Conservation (phyloP, 2,113 vertebrate genomes). For the Zootoca vivipara region DNA sequence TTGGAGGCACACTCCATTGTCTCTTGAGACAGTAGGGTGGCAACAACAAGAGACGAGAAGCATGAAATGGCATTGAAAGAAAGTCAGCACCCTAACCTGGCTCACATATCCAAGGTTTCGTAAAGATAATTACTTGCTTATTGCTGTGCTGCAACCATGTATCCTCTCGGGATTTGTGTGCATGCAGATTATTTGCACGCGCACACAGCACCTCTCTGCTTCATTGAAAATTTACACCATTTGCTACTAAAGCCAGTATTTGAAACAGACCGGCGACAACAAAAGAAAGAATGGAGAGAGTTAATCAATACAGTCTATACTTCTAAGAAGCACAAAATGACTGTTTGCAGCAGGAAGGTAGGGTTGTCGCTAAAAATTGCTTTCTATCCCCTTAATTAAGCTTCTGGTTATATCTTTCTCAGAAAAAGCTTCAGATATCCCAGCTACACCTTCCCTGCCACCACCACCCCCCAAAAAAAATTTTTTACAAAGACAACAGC, state of each 20-base stretch:
- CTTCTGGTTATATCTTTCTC: slow-evolving; percentile 31
- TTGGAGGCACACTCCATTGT: not conserved
- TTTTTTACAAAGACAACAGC: not conserved
- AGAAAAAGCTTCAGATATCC: slow-evolving; percentile 32
- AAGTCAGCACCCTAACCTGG: not conserved
- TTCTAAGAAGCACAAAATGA: slow-evolving; percentile 34
- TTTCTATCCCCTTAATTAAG: slow-evolving; percentile 50
- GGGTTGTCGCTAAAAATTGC: slow-evolving; percentile 31
- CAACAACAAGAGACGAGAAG: not conserved
- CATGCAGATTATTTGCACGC: not conserved
- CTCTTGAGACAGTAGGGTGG: not conserved
- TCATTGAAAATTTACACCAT: slow-evolving; percentile 43
- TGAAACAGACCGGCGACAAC: not conserved
- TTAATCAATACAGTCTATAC: slow-evolving; percentile 46
- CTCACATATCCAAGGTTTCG: not conserved
- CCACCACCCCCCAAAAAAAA: no score
- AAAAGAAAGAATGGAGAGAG: slow-evolving; percentile 29
- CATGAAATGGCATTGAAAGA: slow-evolving; percentile 21
- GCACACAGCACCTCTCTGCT: not conserved
- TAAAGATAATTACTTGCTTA: slow-evolving; percentile 32
- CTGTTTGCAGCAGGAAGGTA: slow-evolving; percentile 7
- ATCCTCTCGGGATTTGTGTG: slow-evolving; percentile 10
- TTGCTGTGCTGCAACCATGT: slow-evolving; percentile 25
- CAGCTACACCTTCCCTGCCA: not conserved
- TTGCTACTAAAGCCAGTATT: slow-evolving; percentile 33